phyloP scores from a whole-genome alignment of 2,113 vertebrate genomes.

The Lagopus muta region DNA sequence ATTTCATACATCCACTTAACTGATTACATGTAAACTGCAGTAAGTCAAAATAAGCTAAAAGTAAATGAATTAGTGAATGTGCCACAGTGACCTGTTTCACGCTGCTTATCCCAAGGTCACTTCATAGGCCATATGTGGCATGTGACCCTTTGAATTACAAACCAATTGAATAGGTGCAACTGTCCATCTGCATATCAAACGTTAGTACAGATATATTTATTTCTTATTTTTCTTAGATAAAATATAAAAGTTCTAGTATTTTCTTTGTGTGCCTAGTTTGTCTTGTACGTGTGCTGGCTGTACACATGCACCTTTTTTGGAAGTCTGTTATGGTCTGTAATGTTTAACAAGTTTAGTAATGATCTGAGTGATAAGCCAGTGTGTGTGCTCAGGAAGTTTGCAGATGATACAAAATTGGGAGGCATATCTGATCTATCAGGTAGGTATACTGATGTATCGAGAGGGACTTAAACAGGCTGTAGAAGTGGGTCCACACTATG shows the following conservation, averaged over 20 bases:
- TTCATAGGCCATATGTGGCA: background rate
- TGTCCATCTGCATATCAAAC: background rate
- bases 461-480: background rate
- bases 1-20: background rate
- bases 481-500: background rate
- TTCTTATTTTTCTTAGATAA: background rate
- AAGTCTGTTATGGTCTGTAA: too few species aligned
- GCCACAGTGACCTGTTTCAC: background rate
- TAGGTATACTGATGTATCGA: background rate
- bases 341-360: background rate
- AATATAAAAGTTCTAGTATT: background rate
- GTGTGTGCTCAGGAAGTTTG: background rate
- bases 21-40: fast-evolving
- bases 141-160: background rate
- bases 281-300: background rate
- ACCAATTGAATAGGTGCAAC: background rate
- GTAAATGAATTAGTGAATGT: background rate
- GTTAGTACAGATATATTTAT: background rate
- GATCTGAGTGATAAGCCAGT: background rate
- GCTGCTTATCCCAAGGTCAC: background rate
- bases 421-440: background rate
- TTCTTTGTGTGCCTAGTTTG: background rate
- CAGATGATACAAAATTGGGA: background rate
- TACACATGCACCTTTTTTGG: background rate
- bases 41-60: background rate